Evolutionary conservation across 2,797 vertebrate genomes (phyloP), one percentile per base, ranked within the genome.

Genomic region (Ficedula albicollis): DNA sequence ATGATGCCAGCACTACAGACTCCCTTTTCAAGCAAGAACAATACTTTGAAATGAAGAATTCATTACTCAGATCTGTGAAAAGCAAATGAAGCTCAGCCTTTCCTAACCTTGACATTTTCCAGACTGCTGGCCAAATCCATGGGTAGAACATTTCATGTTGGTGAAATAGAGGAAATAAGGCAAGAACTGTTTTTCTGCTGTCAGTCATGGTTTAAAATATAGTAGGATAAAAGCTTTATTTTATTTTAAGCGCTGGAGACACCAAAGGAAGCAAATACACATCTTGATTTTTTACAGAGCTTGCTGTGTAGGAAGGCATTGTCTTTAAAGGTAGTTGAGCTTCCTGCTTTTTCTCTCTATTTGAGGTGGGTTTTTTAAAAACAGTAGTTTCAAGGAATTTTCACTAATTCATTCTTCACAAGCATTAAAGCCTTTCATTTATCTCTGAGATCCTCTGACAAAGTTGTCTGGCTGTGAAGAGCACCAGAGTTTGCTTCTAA

Each of bases 91-190:
- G 93, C 87, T 97, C 95, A 95, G 95, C 78, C 84, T 90, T 93
- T 93, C 89, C 83, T 95, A 96, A 95, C 93, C 96, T 87, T 95
- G 95, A 96, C 95, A 94, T 96, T 96, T 96, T 95, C 93, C 96
- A 97, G 94, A 95, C 84, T 93, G 85, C 69, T 78, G 91, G 95
- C 93, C 95, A 95, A 96, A 95, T 82, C 79, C 79, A 93, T 1
- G 59, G 59, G 51, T 78, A 96, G 93, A 78, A 92, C 46, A 41
- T 39, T 75, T 87, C 30, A 5, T 75, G 39, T 55, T 89, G 72
- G 52, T 64, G 26, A 27, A 70, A 21, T 0, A 70, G 60, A 89
- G 58, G 54, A 91, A 90, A n/a, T 68, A 62, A 70, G 38, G 48
- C 29, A 82, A 84, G 23, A 41, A 38, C 20, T 72, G 49, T 22